These are phyloP conservation scores for Pterobdella sp. DNA, from an alignment of 2,888 invertebrate genomes.

Conservation along the genomic window DNA sequence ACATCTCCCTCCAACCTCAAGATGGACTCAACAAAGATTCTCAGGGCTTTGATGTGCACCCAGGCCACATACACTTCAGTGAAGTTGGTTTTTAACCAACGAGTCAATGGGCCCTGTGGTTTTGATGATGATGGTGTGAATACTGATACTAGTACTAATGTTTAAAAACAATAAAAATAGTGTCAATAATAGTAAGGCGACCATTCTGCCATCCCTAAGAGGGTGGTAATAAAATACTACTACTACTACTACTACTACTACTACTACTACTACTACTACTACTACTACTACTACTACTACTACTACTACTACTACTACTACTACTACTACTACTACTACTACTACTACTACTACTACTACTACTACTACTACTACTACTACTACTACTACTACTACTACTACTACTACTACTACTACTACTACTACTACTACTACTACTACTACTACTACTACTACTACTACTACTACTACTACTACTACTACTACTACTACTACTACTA, in stretches of 20 bases:
- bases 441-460: slow-evolving; percentile 18
- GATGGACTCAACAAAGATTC: slow-evolving; percentile 98
- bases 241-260: slow-evolving; percentile 26
- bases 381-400: slow-evolving; percentile 20
- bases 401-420: slow-evolving; percentile 20
- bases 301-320: slow-evolving; percentile 23
- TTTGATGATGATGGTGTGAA: background rate
- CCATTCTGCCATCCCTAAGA: too few relatives aligned
- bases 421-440: slow-evolving; percentile 21
- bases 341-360: slow-evolving; percentile 23
- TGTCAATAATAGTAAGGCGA: background rate
- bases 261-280: slow-evolving; percentile 26
- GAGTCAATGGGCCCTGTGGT: slow-evolving; percentile 51
- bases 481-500: slow-evolving; percentile 15
- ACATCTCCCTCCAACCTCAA: slow-evolving; percentile 61
- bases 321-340: slow-evolving; percentile 26
- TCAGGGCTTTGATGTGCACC: slow-evolving; percentile 94
- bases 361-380: slow-evolving; percentile 21
- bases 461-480: slow-evolving; percentile 20
- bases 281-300: slow-evolving; percentile 26
- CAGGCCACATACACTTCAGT: slow-evolving; percentile 97
- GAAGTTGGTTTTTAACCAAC: slow-evolving; percentile 99
- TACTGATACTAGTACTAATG: background rate
- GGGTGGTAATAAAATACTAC: too few relatives aligned
- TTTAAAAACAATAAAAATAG: too few relatives aligned